Conservation (phyloP, 2,888 invertebrate species). For the Neoitamus cyanurus region DNA sequence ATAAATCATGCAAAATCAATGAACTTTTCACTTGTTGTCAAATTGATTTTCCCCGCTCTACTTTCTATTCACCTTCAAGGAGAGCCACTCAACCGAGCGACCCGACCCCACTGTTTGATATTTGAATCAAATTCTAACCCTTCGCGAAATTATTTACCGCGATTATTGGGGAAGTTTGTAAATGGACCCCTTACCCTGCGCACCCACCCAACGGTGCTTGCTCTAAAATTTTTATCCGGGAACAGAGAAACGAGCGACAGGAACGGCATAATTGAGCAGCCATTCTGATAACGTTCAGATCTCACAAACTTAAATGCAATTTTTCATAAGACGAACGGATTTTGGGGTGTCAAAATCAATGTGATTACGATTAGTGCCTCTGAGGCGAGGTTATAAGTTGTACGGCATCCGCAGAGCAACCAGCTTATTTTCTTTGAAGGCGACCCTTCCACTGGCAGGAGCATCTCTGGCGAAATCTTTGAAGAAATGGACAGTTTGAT, state of each 20-base stretch:
- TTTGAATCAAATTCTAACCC: constrained; percentile 27
- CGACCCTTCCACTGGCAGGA: neutral
- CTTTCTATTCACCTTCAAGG: neutral
- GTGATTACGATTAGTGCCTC: neutral
- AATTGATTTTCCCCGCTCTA: neutral
- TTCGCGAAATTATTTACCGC: constrained; percentile 29
- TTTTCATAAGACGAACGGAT: neutral
- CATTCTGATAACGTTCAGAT: neutral
- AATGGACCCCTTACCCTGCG: neutral
- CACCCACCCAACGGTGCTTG: neutral
- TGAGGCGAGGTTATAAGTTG: neutral
- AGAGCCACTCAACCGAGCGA: neutral
- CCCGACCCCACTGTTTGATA: neutral
- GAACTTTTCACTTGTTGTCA: constrained; percentile 23
- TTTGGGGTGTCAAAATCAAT: neutral
- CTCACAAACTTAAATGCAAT: neutral
- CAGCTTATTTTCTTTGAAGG: neutral
- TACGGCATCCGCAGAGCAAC: neutral
- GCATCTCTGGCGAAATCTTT: neutral
- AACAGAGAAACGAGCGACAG: neutral
- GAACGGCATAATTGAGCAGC: neutral
- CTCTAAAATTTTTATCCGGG: neutral
- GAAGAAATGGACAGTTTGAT: neutral
- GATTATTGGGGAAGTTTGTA: neutral
- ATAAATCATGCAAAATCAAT: constrained; percentile 30